A percentile compares a stretch with the other conserved stretches of the same genome.
phyloP scores from a whole-genome alignment of 2,113 vertebrate genomes.

The Chascanopsetta lugubris region DNA sequence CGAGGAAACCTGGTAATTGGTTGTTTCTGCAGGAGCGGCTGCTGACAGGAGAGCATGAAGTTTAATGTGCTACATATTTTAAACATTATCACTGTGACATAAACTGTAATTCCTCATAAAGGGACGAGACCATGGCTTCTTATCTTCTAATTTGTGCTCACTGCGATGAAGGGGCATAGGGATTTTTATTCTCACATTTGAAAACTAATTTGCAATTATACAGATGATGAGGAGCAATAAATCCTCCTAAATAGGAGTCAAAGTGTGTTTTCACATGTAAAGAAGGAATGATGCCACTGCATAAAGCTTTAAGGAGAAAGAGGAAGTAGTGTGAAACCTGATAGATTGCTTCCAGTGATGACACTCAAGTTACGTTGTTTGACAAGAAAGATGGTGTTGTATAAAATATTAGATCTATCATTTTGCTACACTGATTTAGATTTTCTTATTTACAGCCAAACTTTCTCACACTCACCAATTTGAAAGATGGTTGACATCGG shows the following conservation, averaged over 20 bases:
- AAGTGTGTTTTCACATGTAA: background rate
- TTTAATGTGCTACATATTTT: background rate
- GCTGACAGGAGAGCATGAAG: constrained; percentile 13
- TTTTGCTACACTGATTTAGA: background rate
- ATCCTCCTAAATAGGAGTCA: background rate
- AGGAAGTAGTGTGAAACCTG: background rate
- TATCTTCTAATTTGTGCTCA: background rate
- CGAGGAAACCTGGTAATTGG: constrained; percentile 30
- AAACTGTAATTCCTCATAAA: background rate
- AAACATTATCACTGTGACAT: background rate
- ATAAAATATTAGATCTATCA: background rate
- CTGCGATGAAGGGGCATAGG: background rate
- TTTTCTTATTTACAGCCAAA: background rate
- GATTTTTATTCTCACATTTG: background rate
- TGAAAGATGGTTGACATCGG: too few species aligned
- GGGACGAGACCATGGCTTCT: background rate
- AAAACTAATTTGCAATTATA: background rate
- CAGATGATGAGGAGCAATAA: background rate
- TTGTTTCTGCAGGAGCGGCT: constrained; percentile 30
- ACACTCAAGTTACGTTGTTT: background rate
- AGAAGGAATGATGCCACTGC: background rate
- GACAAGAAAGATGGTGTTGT: background rate
- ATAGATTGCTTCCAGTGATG: background rate
- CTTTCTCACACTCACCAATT: background rate
- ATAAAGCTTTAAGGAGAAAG: background rate